These are phyloP conservation scores for Panorpa germanica DNA, from an alignment of 2,888 invertebrate species.

Conservation along the genomic window DNA sequence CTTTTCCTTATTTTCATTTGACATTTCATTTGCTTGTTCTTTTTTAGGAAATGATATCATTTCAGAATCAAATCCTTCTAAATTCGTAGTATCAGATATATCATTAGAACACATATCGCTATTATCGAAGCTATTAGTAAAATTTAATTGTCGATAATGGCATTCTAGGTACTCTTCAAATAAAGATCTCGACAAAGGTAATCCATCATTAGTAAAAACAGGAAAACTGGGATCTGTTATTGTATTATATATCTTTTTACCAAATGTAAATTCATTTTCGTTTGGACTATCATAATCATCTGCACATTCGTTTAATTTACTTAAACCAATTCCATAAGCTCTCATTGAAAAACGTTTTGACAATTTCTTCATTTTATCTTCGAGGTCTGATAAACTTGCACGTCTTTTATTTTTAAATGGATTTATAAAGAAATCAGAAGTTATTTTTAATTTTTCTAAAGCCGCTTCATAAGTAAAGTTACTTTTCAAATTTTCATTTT, in stretches of 20 bases:
- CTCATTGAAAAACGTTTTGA: constrained; percentile 36
- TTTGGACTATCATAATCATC: constrained; percentile 11
- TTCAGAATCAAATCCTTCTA: constrained; percentile 31
- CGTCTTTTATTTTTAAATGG: constrained; percentile 18
- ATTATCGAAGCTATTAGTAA: too few species aligned
- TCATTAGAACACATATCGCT: too few species aligned
- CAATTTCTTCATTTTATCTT: constrained; percentile 35
- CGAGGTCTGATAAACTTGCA: constrained; percentile 42
- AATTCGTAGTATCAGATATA: constrained; percentile 22
- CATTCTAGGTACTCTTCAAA: constrained; percentile 50
- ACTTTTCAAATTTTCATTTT: background rate
- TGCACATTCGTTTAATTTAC: constrained; percentile 20
- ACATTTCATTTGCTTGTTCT: constrained; percentile 6
- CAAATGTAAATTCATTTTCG: constrained; percentile 19
- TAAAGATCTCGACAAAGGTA: constrained; percentile 50
- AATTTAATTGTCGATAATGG: too few species aligned
- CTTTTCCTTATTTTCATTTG: constrained; percentile 6
- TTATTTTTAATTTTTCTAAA: constrained; percentile 21
- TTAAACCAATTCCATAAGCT: constrained; percentile 27
- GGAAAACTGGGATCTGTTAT: constrained; percentile 66
- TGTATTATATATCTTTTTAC: constrained; percentile 37
- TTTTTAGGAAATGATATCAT: constrained; percentile 24
- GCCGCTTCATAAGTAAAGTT: constrained; percentile 4
- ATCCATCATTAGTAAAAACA: constrained; percentile 53
- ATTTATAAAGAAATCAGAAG: constrained; percentile 14